Base-by-base conservation (phyloP, 2,797 vertebrate species). In the Diceros bicornis region DNA sequence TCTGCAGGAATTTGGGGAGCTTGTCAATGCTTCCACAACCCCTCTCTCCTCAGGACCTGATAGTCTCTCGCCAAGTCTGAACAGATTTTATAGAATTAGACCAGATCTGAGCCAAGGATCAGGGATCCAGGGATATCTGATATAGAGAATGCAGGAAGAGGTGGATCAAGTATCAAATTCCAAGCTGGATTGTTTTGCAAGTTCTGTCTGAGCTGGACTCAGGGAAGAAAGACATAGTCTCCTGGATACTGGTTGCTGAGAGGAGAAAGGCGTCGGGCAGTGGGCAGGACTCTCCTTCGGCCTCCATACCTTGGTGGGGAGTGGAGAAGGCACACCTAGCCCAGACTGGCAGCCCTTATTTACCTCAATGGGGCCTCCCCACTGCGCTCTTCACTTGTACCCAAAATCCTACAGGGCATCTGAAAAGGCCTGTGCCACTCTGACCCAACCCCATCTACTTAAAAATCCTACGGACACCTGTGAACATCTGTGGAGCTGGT, bases 101-200 rank as follows among this genome's bases (percentile, higher is more conserved):
- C 16, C 68, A 71, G 74, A 82, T 72, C 66, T 57, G 68, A 74
- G 55, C 64, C 77, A 68, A 61, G 52, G 59, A 29, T 89, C 44
- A 4, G 72, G 29, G 52, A 93, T 86, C 78, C 86, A 41, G 29
- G 34, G 75, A 77, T 91, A 96, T 81, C 71, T 55, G 72, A 96
- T 79, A 59, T 20, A 77, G 34, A 34, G 68, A 44, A 61, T 59
- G 34, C 79, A 92, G 32, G 61, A 59, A 93, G 78, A 72, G 55
- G 59, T 66, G 64, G 52, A 77, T 86, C 69, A n/a, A 61, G 66
- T 90, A 85, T 97, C 81, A 96, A 34, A 91, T 91, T 64, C 83
- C 94, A 83, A 96, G 81, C 50, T 78, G 84, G 29, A 34, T 29
- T 78, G 87, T 93, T 94, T 69, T 92, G 69, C 79, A 95, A 88